Evolutionary conservation across 2,797 vertebrate genomes (phyloP), one percentile per base, ranked within the genome.

Genomic region (Amphiprion clarkii): DNA sequence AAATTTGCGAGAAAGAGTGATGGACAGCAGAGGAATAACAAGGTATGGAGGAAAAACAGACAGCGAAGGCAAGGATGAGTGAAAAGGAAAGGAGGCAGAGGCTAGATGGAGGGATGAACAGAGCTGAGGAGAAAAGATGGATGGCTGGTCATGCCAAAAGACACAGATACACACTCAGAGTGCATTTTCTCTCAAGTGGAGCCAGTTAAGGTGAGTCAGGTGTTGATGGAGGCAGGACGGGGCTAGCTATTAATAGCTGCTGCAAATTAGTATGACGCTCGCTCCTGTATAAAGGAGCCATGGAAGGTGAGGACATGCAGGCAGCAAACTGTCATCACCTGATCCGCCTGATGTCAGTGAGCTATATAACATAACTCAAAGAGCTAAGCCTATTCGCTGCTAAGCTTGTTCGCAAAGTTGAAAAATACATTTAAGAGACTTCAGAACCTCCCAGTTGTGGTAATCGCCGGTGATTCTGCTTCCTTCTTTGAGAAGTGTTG

Each of bases 231-330:
- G 63, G 51, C 64, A 67, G 71, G 40, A 64, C 70, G 77, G 33
- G 75, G 79, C 54, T 29, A 65, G 36, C 81, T 87, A 88, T 83
- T 86, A 88, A 88, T 88, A 87, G 78, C 71, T 48, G 68, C 55
- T 75, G 58, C 54, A 78, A 76, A 87, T 84, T 83, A 76, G 63
- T 78, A 74, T 79, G 53, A 83, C 62, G 25, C 53, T 13, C 8
- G 42, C 60, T 76, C 36, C 48, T 64, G 68, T 56, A 61, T 2
- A 29, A 60, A 71, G 49, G 5, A 71, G 62, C 13, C 40, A 57
- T 6, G 42, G 53, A 58, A 82, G 70, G 31, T 40, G 76, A 75
- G 23, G 71, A 56, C 52, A 58, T 9, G 33, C 33, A 46, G 25
- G 48, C 46, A 27, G 46, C 17, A 55, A 58, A 56, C 49, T 31